phyloP scores from a whole-genome alignment of 2,113 vertebrate species.

The Nannobrachium achirus region DNA sequence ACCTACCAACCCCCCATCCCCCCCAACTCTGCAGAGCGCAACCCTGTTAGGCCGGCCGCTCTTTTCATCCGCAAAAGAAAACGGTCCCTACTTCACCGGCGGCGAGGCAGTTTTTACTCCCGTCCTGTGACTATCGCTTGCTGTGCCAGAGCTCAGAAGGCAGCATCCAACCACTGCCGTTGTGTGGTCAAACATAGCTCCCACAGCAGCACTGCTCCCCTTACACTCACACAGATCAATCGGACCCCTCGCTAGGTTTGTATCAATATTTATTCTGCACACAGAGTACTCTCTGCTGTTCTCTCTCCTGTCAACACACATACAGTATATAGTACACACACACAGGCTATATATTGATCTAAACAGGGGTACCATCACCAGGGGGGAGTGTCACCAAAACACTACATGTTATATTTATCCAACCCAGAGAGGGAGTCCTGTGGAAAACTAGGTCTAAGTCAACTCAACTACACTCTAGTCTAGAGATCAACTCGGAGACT shows the following conservation, averaged over 20 bases:
- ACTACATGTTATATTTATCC: constrained; percentile 60
- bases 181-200: constrained; percentile 31
- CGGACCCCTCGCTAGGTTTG: constrained; percentile 72
- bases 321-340: constrained; percentile 35
- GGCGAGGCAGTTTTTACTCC: constrained; percentile 2
- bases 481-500: constrained; percentile 43
- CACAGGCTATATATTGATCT: constrained; percentile 68
- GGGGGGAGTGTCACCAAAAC: constrained; percentile 58
- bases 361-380: constrained; percentile 61
- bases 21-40: constrained; percentile 25
- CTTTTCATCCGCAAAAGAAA: constrained; percentile 25
- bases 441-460: constrained; percentile 55
- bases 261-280: constrained; percentile 83
- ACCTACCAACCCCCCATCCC: constrained; percentile 39
- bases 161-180: constrained; percentile 30
- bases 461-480: no score
- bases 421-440: constrained; percentile 58
- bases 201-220: constrained; percentile 34
- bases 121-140: constrained; percentile 27
- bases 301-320: constrained; percentile 51
- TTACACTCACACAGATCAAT: constrained; percentile 70
- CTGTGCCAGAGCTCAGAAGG: constrained; percentile 29
- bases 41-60: constrained; percentile 32
- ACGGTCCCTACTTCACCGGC: not conserved
- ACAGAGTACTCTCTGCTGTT: constrained; percentile 67